These are phyloP conservation scores for Pelobates fuscus DNA, from an alignment of 2,113 vertebrate species.

Conservation along the genomic window DNA sequence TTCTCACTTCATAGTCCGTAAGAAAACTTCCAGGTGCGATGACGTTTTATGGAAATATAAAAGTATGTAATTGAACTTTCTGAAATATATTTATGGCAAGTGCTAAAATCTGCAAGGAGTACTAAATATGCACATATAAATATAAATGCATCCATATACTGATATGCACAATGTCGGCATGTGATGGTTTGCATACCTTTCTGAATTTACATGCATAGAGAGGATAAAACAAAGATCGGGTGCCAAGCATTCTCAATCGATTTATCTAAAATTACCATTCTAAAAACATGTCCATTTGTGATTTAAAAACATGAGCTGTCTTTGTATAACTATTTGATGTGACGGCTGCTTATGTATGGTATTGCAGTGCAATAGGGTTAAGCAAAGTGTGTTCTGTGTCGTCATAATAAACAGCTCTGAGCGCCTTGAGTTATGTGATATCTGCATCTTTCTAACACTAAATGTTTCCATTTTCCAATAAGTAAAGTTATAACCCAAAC, in stretches of 20 bases:
- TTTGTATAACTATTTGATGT: too few relatives aligned
- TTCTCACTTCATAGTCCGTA: slow-evolving; percentile 44
- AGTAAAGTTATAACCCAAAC: slow-evolving; percentile 42
- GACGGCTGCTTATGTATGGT: too few relatives aligned
- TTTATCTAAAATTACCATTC: too few relatives aligned
- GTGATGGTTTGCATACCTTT: neutral
- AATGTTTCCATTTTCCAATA: slow-evolving; percentile 44
- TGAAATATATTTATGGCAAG: slow-evolving; percentile 28
- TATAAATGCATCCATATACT: neutral
- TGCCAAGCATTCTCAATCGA: too few relatives aligned
- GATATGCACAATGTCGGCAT: too few relatives aligned
- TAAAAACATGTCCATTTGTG: too few relatives aligned
- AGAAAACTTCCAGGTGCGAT: slow-evolving; percentile 44
- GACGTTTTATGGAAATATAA: slow-evolving; percentile 39
- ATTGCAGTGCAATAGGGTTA: too few relatives aligned
- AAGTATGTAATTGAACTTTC: slow-evolving; percentile 34
- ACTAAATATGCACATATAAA: neutral
- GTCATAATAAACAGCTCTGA: slow-evolving; percentile 21
- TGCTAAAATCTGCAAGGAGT: slow-evolving; percentile 25
- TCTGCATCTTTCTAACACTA: slow-evolving; percentile 27
- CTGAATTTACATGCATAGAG: too few relatives aligned
- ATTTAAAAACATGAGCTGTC: too few relatives aligned
- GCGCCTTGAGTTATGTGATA: slow-evolving; percentile 7
- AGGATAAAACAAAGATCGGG: too few relatives aligned
- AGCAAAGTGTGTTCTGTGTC: neutral